These are phyloP conservation scores for Nibea albiflora DNA, from an alignment of 2,113 vertebrate species.

Conservation along the genomic window DNA sequence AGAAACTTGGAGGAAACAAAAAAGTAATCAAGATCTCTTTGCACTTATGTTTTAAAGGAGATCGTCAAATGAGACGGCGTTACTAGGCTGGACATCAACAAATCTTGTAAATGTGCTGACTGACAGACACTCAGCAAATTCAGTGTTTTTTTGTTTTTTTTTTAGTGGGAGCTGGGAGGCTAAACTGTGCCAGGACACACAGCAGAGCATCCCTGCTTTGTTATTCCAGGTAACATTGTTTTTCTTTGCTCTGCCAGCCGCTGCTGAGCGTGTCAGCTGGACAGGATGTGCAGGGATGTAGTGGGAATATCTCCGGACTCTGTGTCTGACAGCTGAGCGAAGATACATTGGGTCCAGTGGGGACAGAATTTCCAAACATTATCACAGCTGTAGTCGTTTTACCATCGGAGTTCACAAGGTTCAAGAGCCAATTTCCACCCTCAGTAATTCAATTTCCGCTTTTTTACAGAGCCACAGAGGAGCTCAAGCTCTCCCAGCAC, in stretches of 20 bases:
- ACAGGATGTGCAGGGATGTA: background rate
- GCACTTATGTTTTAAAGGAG: constrained; percentile 14
- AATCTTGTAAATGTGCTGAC: constrained; percentile 48
- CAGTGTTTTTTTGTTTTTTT: constrained; percentile 34
- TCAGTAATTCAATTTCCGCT: background rate
- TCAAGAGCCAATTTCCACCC: background rate
- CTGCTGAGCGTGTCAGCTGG: constrained; percentile 3
- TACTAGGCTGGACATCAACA: constrained; percentile 19
- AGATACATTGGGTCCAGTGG: background rate
- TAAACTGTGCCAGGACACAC: constrained; percentile 13
- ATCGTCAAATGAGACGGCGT: constrained; percentile 17
- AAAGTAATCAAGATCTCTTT: constrained; percentile 31
- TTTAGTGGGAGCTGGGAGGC: background rate
- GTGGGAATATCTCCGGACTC: constrained; percentile 10
- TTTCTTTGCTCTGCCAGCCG: constrained; percentile 19
- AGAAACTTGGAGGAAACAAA: background rate
- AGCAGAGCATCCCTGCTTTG: constrained; percentile 3
- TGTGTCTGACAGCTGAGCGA: constrained; percentile 5
- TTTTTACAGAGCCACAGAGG: constrained; percentile 13
- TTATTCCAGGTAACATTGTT: constrained; percentile 25
- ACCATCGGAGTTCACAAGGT: background rate
- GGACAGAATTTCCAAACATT: constrained; percentile 14
- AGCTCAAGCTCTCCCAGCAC: background rate
- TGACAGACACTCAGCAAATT: constrained; percentile 38
- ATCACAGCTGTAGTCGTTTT: background rate